Conservation (phyloP, 2,888 invertebrate genomes). For the Ichneumoninae sp. region DNA sequence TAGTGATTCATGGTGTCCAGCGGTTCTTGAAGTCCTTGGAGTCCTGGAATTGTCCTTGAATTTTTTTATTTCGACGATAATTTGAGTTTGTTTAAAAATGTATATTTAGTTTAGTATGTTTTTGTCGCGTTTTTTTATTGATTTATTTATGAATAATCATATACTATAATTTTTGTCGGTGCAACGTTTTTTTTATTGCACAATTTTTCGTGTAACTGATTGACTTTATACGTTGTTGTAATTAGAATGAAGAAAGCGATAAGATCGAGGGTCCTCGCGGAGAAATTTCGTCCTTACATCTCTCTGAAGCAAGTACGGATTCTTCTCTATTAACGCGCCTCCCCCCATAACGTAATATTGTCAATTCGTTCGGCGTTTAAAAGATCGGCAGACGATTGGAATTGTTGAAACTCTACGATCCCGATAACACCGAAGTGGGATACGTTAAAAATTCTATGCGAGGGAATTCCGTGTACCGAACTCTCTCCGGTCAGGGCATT, state of each 20-base stretch:
- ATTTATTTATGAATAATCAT: too few species aligned
- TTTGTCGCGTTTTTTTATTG: too few species aligned
- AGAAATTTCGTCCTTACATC: conserved; percentile 44
- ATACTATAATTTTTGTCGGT: too few species aligned
- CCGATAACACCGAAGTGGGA: conserved; percentile 50
- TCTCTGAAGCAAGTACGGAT: conserved; percentile 45
- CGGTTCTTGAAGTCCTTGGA: too few species aligned
- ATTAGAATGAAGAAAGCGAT: conserved; percentile 61
- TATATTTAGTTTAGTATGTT: too few species aligned
- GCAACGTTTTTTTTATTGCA: background rate
- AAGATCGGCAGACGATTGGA: conserved; percentile 55
- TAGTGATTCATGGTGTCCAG: too few species aligned
- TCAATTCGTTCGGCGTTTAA: conserved; percentile 2
- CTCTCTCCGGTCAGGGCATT: conserved; percentile 59
- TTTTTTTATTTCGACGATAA: too few species aligned
- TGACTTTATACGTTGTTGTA: background rate
- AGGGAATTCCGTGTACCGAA: conserved; percentile 47
- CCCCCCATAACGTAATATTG: background rate
- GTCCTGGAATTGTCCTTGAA: too few species aligned
- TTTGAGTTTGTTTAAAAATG: too few species aligned
- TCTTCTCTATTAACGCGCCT: background rate
- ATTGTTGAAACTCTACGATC: conserved; percentile 58
- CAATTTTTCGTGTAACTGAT: background rate
- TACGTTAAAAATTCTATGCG: conserved; percentile 42
- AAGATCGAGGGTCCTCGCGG: conserved; percentile 49